Conservation (phyloP, 2,113 vertebrate species). For the Jaculus jaculus region DNA sequence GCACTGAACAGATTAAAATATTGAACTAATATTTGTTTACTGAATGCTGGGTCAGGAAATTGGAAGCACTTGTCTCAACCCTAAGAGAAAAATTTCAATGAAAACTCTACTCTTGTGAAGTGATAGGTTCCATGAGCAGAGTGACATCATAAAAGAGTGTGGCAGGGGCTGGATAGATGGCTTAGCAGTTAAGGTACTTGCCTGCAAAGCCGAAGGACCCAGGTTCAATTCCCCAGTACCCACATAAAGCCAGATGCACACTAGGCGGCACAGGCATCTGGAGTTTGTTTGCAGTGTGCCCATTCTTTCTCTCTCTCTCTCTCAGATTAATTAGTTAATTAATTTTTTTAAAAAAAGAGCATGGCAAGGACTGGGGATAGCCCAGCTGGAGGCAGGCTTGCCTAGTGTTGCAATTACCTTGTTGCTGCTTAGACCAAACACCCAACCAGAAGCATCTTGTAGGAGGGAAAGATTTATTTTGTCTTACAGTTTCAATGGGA, state of each 20-base stretch:
- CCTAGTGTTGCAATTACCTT: too few species aligned
- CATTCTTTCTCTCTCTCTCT: too few species aligned
- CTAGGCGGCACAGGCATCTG: neutral
- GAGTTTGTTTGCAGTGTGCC: too few species aligned
- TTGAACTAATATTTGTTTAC: neutral
- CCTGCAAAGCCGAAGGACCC: neutral
- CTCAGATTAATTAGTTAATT: too few species aligned
- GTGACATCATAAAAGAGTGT: neutral
- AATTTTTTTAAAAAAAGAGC: neutral
- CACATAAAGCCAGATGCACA: neutral
- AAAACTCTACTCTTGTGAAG: neutral
- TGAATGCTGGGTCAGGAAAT: neutral
- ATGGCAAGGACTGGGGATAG: neutral
- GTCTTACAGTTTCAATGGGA: too few species aligned
- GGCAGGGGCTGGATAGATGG: neutral
- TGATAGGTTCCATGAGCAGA: neutral
- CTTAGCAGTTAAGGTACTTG: neutral
- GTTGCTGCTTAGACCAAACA: too few species aligned
- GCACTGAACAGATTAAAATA: neutral
- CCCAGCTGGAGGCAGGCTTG: too few species aligned
- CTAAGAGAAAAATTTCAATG: neutral
- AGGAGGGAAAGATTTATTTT: too few species aligned
- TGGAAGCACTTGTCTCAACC: constrained; percentile 5
- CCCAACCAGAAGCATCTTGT: too few species aligned
- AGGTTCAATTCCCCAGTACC: neutral